These are phyloP conservation scores for Perccottus glenii DNA, from an alignment of 2,113 vertebrate species.

Conservation along the genomic window DNA sequence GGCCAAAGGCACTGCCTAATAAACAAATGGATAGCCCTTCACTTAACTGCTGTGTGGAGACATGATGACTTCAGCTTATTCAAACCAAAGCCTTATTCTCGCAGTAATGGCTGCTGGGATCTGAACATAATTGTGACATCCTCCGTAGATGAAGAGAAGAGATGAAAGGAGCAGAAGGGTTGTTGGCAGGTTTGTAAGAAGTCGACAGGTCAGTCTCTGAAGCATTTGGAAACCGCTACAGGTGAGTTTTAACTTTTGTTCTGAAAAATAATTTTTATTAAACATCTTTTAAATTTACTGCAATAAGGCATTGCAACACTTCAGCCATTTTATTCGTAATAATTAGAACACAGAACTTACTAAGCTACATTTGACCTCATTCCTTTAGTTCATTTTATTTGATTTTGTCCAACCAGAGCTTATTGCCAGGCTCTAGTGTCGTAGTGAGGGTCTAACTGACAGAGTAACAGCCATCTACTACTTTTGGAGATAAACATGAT, in stretches of 20 bases:
- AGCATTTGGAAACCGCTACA: neutral
- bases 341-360: no score
- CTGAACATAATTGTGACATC: neutral
- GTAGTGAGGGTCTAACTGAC: no score
- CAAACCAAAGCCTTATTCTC: neutral
- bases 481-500: neutral
- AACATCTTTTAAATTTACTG: no score
- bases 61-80: constrained; percentile 10
- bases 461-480: no score
- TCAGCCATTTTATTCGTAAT: no score
- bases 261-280: no score
- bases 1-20: constrained; percentile 55
- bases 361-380: no score
- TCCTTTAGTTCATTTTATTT: no score
- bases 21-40: constrained; percentile 59
- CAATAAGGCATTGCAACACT: no score
- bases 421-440: no score
- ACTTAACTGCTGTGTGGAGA: constrained; percentile 30
- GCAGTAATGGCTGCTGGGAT: constrained; percentile 6
- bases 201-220: neutral
- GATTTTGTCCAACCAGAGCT: no score
- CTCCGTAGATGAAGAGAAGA: neutral
- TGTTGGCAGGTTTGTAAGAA: neutral
- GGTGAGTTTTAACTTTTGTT: no score
- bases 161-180: neutral